phyloP scores from a whole-genome alignment of 2,113 vertebrate species.

The Microcebus ravelobensis region DNA sequence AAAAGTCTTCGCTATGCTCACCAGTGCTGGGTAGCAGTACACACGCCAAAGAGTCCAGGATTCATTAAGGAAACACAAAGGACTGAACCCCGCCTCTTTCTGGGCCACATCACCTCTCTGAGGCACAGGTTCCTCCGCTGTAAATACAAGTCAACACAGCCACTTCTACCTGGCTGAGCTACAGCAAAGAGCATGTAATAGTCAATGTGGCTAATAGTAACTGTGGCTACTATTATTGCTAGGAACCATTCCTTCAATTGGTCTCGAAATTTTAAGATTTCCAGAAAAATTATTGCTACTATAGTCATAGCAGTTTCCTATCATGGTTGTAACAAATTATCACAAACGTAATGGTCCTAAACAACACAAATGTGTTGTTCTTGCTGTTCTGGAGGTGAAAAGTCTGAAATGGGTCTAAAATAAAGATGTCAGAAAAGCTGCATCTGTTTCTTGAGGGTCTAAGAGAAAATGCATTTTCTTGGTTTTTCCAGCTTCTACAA shows the following conservation, averaged over 20 bases:
- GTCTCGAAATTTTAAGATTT: conserved; percentile 9
- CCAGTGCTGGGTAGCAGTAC: not conserved
- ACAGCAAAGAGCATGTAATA: not conserved
- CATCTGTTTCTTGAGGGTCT: not conserved
- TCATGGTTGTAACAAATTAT: not conserved
- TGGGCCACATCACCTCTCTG: not conserved
- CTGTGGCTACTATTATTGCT: not conserved
- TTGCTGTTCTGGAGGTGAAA: not conserved
- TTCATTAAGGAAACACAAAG: not conserved
- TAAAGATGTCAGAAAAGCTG: not conserved
- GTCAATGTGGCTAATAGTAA: not conserved
- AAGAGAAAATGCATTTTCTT: not conserved
- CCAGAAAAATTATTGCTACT: not conserved
- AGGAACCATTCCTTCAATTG: not conserved
- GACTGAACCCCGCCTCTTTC: not conserved
- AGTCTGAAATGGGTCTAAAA: not conserved
- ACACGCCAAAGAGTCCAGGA: not conserved
- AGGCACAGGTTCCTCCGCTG: not conserved
- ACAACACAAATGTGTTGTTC: not conserved
- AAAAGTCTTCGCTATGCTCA: not conserved
- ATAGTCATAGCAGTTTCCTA: not conserved
- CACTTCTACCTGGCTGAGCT: not conserved
- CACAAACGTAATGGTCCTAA: not conserved
- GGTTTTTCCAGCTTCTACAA: not conserved
- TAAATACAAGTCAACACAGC: not conserved